A percentile compares a stretch with the other conserved stretches of the same genome.
phyloP scores from a whole-genome alignment of 2,113 vertebrate genomes.

The Cisticola juncidis region DNA sequence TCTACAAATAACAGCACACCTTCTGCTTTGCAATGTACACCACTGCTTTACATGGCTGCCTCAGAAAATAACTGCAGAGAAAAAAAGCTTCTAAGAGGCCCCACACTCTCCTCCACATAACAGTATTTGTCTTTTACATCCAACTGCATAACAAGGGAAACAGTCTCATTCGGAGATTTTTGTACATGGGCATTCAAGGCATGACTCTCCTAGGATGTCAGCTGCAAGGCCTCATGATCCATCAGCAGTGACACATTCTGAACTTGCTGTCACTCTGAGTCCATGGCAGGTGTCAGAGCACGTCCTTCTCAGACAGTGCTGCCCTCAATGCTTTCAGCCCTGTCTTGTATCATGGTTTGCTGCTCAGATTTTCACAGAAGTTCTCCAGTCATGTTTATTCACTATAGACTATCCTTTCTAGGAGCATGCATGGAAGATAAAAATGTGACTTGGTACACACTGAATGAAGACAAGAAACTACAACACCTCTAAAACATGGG shows the following conservation, averaged over 20 bases:
- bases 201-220: rapidly evolving
- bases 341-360: not conserved
- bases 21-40: rapidly evolving
- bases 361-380: not conserved
- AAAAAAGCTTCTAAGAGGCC: not conserved
- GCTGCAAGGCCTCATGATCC: not conserved
- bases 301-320: rapidly evolving
- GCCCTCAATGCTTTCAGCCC: not conserved
- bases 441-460: not conserved
- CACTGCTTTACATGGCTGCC: not conserved
- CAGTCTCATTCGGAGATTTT: not conserved
- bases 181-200: rapidly evolving
- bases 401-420: not conserved
- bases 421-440: not conserved
- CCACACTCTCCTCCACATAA: not conserved
- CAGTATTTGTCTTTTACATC: not conserved
- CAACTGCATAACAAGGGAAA: not conserved
- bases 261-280: not conserved
- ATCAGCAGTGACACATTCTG: rapidly evolving
- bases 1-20: not conserved
- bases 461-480: not conserved
- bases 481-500: not conserved
- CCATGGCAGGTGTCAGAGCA: not conserved
- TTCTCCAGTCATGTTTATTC: not conserved
- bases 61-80: not conserved